Percentiles rank a stretch among this genome's conserved stretches.
phyloP scores from a whole-genome alignment of 2,888 invertebrate genomes.

The Phortica okadai region DNA sequence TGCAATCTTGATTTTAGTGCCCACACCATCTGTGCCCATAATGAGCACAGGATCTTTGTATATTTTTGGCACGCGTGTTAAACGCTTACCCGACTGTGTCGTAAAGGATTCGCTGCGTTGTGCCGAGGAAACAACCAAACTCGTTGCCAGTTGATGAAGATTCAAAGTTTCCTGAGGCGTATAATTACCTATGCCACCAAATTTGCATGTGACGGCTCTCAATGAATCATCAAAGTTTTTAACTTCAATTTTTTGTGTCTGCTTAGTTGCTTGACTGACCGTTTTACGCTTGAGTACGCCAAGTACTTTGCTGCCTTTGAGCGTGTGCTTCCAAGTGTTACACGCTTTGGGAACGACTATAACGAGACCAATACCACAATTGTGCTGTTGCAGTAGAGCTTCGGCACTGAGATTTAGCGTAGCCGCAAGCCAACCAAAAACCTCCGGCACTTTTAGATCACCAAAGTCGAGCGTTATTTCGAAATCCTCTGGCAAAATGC shows the following conservation, averaged over 20 bases:
- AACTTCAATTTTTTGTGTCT: conserved; percentile 77
- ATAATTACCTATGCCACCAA: conserved; percentile 57
- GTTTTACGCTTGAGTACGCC: conserved; percentile 75
- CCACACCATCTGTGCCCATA: conserved; percentile 98
- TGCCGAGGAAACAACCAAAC: conserved; percentile 37
- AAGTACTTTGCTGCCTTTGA: conserved; percentile 77
- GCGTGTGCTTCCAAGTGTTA: conserved; percentile 77
- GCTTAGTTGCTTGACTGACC: neutral
- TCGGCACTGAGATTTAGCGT: conserved; percentile 84
- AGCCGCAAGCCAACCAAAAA: conserved; percentile 93
- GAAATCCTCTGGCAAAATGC: conserved; percentile 85
- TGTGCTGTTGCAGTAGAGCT: conserved; percentile 94
- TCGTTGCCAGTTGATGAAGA: conserved; percentile 39
- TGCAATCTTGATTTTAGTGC: conserved; percentile 96
- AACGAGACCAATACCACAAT: conserved; percentile 95
- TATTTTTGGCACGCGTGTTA: conserved; percentile 70
- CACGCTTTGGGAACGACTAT: conserved; percentile 82
- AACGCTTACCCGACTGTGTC: conserved; percentile 68
- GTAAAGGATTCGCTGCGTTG: conserved; percentile 61
- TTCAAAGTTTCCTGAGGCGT: conserved; percentile 33
- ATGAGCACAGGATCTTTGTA: conserved; percentile 90
- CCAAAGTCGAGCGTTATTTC: conserved; percentile 84
- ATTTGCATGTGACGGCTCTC: conserved; percentile 75
- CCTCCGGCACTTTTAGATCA: conserved; percentile 84
- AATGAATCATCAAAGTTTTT: conserved; percentile 84